Conservation (phyloP, 2,113 vertebrate genomes). For the Platysternon megacephalum region DNA sequence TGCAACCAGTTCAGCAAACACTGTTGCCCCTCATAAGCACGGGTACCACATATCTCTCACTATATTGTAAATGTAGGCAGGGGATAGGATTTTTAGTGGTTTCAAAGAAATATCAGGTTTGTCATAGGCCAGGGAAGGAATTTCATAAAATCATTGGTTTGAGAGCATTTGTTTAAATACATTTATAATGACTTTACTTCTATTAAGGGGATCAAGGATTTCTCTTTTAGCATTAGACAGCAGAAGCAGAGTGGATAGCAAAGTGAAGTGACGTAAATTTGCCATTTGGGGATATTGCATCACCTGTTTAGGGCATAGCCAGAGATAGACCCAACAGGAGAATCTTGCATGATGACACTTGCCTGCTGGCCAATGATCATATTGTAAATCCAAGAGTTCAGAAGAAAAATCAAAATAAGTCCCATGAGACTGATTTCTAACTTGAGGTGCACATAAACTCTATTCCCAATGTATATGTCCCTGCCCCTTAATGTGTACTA, state of each 20-base stretch:
- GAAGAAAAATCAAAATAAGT: conserved; percentile 38
- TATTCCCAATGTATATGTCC: conserved; percentile 46
- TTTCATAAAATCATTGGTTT: background rate
- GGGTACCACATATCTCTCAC: background rate
- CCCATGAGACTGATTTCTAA: conserved; percentile 23
- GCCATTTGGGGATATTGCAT: background rate
- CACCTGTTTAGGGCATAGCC: conserved; percentile 6
- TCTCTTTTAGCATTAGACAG: background rate
- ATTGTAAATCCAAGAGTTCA: conserved; percentile 15
- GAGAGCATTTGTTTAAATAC: background rate
- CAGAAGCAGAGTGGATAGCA: background rate
- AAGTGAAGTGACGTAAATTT: conserved; percentile 19
- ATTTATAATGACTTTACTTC: background rate
- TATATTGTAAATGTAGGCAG: background rate
- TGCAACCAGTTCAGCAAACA: background rate
- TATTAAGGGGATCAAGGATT: background rate
- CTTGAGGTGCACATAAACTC: conserved; percentile 45
- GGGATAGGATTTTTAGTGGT: background rate
- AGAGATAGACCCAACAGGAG: background rate
- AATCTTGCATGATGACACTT: background rate
- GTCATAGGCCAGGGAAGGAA: background rate
- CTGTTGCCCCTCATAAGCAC: background rate
- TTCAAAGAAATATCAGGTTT: background rate
- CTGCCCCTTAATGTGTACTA: background rate
- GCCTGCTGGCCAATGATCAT: conserved; percentile 8